Evolutionary conservation across 2,113 vertebrate genomes (phyloP).

Genomic region (Cricetomys ansorgei): DNA sequence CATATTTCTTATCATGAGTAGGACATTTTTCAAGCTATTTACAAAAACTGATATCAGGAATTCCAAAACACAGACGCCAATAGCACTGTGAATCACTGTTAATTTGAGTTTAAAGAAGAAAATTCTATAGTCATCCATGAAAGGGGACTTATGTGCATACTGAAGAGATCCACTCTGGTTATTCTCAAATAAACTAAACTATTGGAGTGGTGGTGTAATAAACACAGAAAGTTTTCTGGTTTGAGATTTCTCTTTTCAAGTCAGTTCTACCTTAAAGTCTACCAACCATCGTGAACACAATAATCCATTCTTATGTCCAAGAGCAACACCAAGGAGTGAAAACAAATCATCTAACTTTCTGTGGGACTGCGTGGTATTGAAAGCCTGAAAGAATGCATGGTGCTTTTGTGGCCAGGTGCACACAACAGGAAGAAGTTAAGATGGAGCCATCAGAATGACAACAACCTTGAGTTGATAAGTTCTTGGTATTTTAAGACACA

Average conservation of each 20-base stretch:
- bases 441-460: slow-evolving; percentile 77
- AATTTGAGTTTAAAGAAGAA: slow-evolving; percentile 17
- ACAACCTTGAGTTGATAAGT: slow-evolving; percentile 80
- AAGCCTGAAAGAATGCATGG: slow-evolving; percentile 35
- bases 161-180: neutral
- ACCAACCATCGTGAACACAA: slow-evolving; percentile 37
- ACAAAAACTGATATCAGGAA: neutral
- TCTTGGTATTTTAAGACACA: slow-evolving; percentile 84
- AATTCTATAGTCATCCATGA: neutral
- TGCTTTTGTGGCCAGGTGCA: slow-evolving; percentile 65
- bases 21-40: neutral
- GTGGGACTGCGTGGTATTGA: neutral
- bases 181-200: slow-evolving; percentile 25
- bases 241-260: neutral
- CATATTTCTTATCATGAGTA: neutral
- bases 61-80: neutral
- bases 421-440: slow-evolving; percentile 72
- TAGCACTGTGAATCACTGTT: neutral
- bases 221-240: neutral
- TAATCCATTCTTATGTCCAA: slow-evolving; percentile 14
- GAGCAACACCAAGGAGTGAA: neutral
- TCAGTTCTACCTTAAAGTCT: neutral
- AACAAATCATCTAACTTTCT: neutral
- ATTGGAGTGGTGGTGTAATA: neutral
- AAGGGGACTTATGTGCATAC: neutral